Evolutionary conservation across 1,140 invertebrate genomes (phyloP), one percentile per base, ranked within the genome.

Genomic region (Atta texana): DNA sequence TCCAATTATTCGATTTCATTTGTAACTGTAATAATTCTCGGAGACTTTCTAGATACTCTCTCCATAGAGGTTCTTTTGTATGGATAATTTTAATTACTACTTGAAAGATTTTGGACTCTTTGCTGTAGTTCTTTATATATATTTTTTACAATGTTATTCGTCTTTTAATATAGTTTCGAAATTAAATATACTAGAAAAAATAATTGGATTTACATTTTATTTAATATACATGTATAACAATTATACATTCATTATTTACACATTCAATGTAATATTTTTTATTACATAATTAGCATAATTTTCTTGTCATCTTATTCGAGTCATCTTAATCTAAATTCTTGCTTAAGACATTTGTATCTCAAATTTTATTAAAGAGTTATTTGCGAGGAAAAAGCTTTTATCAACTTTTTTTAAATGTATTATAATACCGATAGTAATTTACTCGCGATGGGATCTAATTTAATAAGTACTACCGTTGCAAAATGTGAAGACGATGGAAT

Each of bases 401-500:
- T 39, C n/a, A 21, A 59, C 8, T 75, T 75, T 14, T 75, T 74
- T 57, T 57, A 0, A 74, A 74, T 8, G n/a, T 59, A 64, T 51
- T 14, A 21, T 24, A 61, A 51, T 66, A 78, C 64, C 7, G 44
- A 53, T 7, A 68, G n/a, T 28, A 68, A 7, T 69, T 69, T 55
- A 18, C 16, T 57, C 14, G 14, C 14, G 49, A 63, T 39, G 21
- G 3, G 14, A 10, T 28, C 18, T 81, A 81, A 81, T 81, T 80
- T 81, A 81, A 69, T 61, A 39, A 21, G 39, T 16, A 16, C 18
- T 34, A 53, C 14, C 8, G 31, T 7, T 10, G 28, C 49, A 31
- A 71, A 74, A 59, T 3, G 34, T 78, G 55, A 24, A 53, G 55
- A 78, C 63, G 39, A 55, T 69, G 80, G 66, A 82, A 85, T 78